These are phyloP conservation scores for Spermophilus dauricus DNA, from an alignment of 2,113 vertebrate species.

Conservation along the genomic window DNA sequence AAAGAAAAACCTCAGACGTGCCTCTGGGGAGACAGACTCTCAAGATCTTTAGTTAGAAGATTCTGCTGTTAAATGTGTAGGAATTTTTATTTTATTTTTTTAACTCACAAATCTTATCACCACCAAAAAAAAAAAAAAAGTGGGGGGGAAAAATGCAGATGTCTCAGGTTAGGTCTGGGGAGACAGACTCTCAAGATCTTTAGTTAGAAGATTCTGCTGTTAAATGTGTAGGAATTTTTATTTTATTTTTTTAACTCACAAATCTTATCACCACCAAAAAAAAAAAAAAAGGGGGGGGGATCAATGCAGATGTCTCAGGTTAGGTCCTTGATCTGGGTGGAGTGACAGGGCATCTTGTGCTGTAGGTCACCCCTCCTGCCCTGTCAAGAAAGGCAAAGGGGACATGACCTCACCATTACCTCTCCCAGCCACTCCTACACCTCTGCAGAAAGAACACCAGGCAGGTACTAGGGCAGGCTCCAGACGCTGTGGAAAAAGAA, in stretches of 20 bases:
- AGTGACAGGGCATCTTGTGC: neutral
- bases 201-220: slow-evolving; percentile 25
- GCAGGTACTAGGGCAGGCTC: neutral
- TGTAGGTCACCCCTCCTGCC: neutral
- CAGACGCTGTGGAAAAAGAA: rapidly evolving
- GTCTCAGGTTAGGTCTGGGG: neutral
- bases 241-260: slow-evolving; percentile 41
- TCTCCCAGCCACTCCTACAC: neutral
- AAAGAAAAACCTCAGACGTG: neutral
- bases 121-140: slow-evolving; percentile 21
- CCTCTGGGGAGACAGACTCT: neutral
- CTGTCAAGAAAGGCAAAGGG: neutral
- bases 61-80: slow-evolving; percentile 21
- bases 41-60: slow-evolving; percentile 46
- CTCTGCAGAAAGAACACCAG: neutral
- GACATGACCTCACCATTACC: neutral
- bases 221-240: neutral
- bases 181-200: slow-evolving; percentile 38
- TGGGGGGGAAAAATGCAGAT: neutral
- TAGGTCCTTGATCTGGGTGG: neutral
- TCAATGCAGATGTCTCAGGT: neutral
- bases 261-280: slow-evolving; percentile 38
- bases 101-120: slow-evolving; percentile 47
- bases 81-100: neutral
- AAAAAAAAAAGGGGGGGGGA: neutral